phyloP scores from a whole-genome alignment of 2,797 vertebrate species.

The Lacerta agilis region DNA sequence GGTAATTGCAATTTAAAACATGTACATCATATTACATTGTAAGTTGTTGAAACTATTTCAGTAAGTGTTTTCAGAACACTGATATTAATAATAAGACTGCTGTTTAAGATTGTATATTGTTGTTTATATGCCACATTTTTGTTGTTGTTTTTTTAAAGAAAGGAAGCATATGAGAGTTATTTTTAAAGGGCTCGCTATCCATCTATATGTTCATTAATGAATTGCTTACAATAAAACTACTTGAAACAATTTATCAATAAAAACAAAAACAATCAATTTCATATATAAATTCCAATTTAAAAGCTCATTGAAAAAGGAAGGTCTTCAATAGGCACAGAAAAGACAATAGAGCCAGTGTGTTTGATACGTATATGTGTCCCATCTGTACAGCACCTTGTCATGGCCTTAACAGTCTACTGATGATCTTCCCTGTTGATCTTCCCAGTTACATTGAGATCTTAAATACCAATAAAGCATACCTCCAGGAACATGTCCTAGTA shows the following conservation, averaged over 20 bases:
- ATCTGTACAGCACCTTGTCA: neutral
- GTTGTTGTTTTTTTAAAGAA: neutral
- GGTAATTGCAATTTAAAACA: too few species aligned
- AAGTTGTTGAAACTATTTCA: neutral
- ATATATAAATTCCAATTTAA: too few species aligned
- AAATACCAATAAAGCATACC: neutral
- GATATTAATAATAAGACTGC: neutral
- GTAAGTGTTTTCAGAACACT: neutral
- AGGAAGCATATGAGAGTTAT: neutral
- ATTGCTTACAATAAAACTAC: too few species aligned
- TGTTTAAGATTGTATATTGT: neutral
- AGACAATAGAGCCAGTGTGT: too few species aligned
- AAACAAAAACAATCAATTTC: too few species aligned
- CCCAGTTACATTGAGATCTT: neutral
- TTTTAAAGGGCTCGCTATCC: too few species aligned
- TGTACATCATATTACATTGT: neutral
- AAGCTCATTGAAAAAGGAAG: too few species aligned
- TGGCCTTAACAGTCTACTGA: neutral
- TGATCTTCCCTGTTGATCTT: too few species aligned
- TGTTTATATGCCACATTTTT: neutral
- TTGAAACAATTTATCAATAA: too few species aligned
- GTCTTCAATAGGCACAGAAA: too few species aligned
- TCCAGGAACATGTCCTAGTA: neutral
- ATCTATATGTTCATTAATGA: too few species aligned
- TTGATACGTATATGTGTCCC: neutral